Base-by-base conservation (phyloP, 2,113 vertebrate genomes). In the Eolophus roseicapilla region DNA sequence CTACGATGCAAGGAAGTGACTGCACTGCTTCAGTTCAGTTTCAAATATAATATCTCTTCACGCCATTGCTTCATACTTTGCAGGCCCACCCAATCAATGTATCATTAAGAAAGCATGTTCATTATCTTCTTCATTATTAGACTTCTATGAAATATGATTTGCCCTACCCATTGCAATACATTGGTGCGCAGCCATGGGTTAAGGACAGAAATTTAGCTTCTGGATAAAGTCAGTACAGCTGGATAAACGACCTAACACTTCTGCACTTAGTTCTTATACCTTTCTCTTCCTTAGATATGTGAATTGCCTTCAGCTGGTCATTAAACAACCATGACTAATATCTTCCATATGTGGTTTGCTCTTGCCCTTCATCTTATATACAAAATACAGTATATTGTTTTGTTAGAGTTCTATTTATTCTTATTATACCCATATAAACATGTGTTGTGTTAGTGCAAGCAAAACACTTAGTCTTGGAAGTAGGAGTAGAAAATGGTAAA, bases 101-200 rank as follows among this genome's bases (percentile, higher is more conserved):
- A 6, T 69, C 17, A 69, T 17, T n/a, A 29, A 50, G 11, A 68
- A 82, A 74, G 6, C 7, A 16, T 1, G 2, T 59, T 74, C 13
- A 31, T 78, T 82, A 37, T 19, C 13, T 35, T 24, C 63, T 31
- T 63, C n/a, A 25, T 60, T 59, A 46, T 31, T 52, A 75, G 33
- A 52, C 11, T 52, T 57, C 13, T 41, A 1, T 65, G 28, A 77
- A 49, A 55, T 60, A 6, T 11, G 4, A 17, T 82, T 59, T 81
- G 1, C 27, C 17, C 17, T 75, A 2, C 24, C 13, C 28, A 47
- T 64, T 31, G 7, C 27, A 82, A 71, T 53, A 53, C 2, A 15
- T 25, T 13, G 2, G 2, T 43, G 21, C 39, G 19, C 29, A 80
- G 21, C 20, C 1, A 0, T 6, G 80, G 44, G 13, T 18, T 17